These are phyloP conservation scores for Etheostoma spectabile DNA, from an alignment of 2,113 vertebrate species.

Conservation along the genomic window DNA sequence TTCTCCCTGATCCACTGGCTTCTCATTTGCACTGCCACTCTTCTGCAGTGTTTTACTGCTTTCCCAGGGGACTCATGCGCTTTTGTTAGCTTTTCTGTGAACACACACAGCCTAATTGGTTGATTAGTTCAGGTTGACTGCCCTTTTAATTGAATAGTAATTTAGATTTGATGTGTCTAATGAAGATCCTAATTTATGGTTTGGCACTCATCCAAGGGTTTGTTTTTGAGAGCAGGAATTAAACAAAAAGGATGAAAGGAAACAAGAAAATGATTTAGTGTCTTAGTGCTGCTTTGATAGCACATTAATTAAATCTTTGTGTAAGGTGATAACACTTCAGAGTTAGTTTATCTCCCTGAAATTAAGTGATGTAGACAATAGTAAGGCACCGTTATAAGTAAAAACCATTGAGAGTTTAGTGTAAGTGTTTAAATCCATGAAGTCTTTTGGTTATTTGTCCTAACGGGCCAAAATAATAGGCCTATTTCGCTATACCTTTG, in stretches of 20 bases:
- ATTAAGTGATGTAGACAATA: slow-evolving; percentile 46
- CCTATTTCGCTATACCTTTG: neutral
- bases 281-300: slow-evolving; percentile 57
- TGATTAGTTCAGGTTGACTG: slow-evolving; percentile 85
- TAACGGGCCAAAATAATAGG: neutral
- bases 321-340: slow-evolving; percentile 41
- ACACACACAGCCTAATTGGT: slow-evolving; percentile 84
- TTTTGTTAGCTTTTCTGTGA: slow-evolving; percentile 83
- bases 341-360: slow-evolving; percentile 38
- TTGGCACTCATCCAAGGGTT: slow-evolving; percentile 74
- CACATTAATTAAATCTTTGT: slow-evolving; percentile 51
- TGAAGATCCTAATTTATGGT: slow-evolving; percentile 78
- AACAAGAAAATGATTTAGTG: slow-evolving; percentile 50
- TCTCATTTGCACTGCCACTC: slow-evolving; percentile 73
- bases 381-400: neutral
- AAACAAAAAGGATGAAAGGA: slow-evolving; percentile 67
- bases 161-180: slow-evolving; percentile 82
- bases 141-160: slow-evolving; percentile 85
- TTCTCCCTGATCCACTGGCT: slow-evolving; percentile 45
- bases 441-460: slow-evolving; percentile 11
- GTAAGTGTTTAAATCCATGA: neutral
- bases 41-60: slow-evolving; percentile 69
- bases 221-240: slow-evolving; percentile 70
- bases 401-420: neutral
- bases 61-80: slow-evolving; percentile 79